Base-by-base conservation (phyloP, 2,113 vertebrate species). In the Rhynchomys soricoides region DNA sequence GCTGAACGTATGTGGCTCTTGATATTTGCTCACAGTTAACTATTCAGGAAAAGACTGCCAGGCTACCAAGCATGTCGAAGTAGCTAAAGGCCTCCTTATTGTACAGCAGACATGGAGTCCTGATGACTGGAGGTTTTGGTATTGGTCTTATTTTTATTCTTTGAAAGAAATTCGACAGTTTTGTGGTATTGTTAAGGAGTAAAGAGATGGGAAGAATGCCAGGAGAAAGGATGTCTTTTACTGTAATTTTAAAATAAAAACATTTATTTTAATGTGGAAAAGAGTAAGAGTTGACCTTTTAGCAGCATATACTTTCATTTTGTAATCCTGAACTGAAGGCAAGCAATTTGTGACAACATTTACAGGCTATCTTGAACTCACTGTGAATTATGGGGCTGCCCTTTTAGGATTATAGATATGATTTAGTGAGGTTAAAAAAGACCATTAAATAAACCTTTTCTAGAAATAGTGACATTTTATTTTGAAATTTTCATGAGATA, bases 61-160 rank as follows among this genome's bases (percentile, higher is more conserved):
- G 74, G 21, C 91, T 87, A 93, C 22, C 86, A 81, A 66, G 55
- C 87, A 52, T 93, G 62, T 86, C 86, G 92, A 50, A 93, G 95
- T 88, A 79, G 89, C 81, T 45, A 90, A 94, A 97, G 95, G 95
- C 93, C 24, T 9, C 75, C 52, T 86, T 94, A 97, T 85, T 97
- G 96, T 93, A 95, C 64, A 68, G 48, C 21, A 73, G 55, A 88
- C 89, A 48, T 86, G 79, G 68, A 43, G 6, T 83, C 62, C 26
- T 59, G 57, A 31, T 93, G n/a, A 73, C 73, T 94, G 15, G 48
- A 92, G 52, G 24, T 68, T 83, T 93, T 48, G 31, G 77, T 48
- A 71, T 17, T 64, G 22, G 34, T 59, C 91, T 95, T 89, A 21
- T 95, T 94, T 92, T 82, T 91, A 74, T 86, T 82, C n/a, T 87